Conservation (phyloP, 2,113 vertebrate species). For the Candoia aspera region DNA sequence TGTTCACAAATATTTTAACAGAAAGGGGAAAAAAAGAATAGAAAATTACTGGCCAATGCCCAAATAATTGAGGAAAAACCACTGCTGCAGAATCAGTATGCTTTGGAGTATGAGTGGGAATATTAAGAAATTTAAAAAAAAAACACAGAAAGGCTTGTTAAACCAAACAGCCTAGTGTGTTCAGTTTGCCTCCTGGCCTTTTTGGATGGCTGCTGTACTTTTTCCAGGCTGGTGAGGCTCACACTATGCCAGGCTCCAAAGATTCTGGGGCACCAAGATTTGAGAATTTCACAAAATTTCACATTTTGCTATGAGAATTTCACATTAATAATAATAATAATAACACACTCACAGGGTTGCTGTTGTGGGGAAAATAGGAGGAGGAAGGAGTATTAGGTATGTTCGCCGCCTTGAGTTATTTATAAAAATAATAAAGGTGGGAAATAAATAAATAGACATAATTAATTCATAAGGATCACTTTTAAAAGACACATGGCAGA, state of each 20-base stretch:
- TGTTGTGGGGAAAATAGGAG: too few relatives aligned
- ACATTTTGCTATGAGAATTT: neutral
- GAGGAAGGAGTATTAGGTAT: too few relatives aligned
- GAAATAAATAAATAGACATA: too few relatives aligned
- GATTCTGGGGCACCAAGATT: slow-evolving; percentile 23
- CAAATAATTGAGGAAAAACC: neutral
- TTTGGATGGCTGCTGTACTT: slow-evolving; percentile 38
- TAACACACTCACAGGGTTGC: too few relatives aligned
- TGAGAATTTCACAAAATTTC: slow-evolving; percentile 29
- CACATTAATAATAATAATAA: neutral
- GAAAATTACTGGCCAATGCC: neutral
- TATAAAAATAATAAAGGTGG: too few relatives aligned
- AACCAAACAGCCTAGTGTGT: slow-evolving; percentile 24
- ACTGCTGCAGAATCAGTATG: neutral
- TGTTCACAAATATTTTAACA: neutral
- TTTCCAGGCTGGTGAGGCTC: slow-evolving; percentile 17
- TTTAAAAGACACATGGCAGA: neutral
- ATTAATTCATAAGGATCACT: neutral
- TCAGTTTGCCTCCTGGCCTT: slow-evolving; percentile 1
- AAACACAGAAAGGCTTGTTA: neutral
- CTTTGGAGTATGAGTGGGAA: neutral
- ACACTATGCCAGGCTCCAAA: neutral
- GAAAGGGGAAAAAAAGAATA: neutral
- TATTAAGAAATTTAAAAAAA: neutral
- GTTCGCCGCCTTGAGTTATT: too few relatives aligned